Evolutionary conservation across 2,888 invertebrate species (phyloP).

Genomic region (Chrysolina haemoptera): DNA sequence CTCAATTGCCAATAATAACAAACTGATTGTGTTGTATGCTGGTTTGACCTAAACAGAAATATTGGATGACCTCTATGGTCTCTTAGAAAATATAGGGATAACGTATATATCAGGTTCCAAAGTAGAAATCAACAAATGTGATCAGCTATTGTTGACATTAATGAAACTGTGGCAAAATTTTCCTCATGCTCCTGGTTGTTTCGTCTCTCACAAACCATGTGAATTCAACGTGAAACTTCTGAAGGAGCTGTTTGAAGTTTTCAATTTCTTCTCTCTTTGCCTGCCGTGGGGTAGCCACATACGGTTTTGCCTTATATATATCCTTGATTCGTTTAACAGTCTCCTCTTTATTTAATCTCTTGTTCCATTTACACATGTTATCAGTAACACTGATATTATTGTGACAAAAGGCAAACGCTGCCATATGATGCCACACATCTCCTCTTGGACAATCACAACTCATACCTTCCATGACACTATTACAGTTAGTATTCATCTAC

Average conservation of each 20-base stretch:
- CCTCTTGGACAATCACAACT: background rate
- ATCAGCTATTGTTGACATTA: too few species aligned
- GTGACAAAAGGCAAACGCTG: background rate
- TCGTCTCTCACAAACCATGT: background rate
- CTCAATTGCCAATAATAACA: too few species aligned
- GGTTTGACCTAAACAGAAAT: too few species aligned
- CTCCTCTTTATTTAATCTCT: background rate
- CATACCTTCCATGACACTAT: background rate
- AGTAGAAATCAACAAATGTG: too few species aligned
- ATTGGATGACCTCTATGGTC: too few species aligned
- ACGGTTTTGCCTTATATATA: conserved; percentile 6
- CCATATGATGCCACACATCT: background rate
- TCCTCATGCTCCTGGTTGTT: background rate
- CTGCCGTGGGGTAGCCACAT: background rate
- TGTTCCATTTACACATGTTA: background rate
- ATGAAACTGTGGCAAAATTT: too few species aligned
- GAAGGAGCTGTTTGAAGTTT: background rate
- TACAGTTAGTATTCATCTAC: background rate
- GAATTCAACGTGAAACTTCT: background rate
- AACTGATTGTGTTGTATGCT: too few species aligned
- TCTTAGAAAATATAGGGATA: too few species aligned
- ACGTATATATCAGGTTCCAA: too few species aligned
- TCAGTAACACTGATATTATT: background rate
- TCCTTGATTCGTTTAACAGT: background rate
- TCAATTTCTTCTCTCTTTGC: background rate